A percentile compares a stretch with the other conserved stretches of the same genome.
Conservation (phyloP, 2,888 invertebrate species). For the Macrophya alboannulata region DNA sequence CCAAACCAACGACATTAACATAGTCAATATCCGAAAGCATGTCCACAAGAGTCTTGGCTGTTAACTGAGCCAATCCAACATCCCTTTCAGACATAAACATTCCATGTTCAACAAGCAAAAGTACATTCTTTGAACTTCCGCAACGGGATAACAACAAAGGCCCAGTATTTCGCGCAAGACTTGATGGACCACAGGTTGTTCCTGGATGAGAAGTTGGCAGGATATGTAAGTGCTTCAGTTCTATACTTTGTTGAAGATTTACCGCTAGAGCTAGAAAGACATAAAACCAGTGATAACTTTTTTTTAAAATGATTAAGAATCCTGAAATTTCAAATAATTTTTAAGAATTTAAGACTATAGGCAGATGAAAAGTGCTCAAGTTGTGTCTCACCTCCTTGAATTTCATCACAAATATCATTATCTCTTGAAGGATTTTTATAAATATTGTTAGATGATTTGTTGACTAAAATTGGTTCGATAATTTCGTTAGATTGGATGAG, state of each 20-base stretch:
- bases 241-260: slow-evolving; percentile 68
- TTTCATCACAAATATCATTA: slow-evolving; percentile 71
- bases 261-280: slow-evolving; percentile 68
- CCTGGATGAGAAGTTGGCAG: slow-evolving; percentile 73
- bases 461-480: slow-evolving; percentile 70
- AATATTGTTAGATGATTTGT: slow-evolving; percentile 64
- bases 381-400: slow-evolving; percentile 69
- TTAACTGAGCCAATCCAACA: slow-evolving; percentile 74
- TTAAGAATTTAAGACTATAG: neutral
- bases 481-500: slow-evolving; percentile 70
- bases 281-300: neutral
- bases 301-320: neutral
- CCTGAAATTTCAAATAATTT: no score
- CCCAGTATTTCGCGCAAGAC: slow-evolving; percentile 75
- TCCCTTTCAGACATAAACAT: slow-evolving; percentile 76
- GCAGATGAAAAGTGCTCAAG: neutral
- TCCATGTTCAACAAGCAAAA: slow-evolving; percentile 75
- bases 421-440: slow-evolving; percentile 63
- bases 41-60: slow-evolving; percentile 76
- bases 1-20: slow-evolving; percentile 75
- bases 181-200: slow-evolving; percentile 76
- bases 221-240: slow-evolving; percentile 76
- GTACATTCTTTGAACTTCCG: slow-evolving; percentile 73
- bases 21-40: slow-evolving; percentile 76
- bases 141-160: slow-evolving; percentile 75